Base-by-base conservation (phyloP, 2,797 vertebrate species). In the Pseudomugil gertrudae region DNA sequence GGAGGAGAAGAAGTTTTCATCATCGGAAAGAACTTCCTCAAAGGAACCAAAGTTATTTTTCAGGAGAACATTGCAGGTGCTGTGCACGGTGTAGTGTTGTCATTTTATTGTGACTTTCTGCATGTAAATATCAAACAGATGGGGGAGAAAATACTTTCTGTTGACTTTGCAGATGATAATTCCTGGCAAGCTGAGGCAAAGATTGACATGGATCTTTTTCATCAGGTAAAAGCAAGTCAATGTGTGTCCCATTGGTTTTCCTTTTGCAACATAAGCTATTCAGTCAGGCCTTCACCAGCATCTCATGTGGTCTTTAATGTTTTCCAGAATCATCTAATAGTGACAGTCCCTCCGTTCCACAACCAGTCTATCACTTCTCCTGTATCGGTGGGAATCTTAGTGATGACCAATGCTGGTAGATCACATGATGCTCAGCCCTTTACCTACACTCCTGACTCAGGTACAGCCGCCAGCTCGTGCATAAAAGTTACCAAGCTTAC, bases 1-100 rank as follows among this genome's bases (percentile, higher is more conserved):
- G 98, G 98, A 83, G 97, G 96, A 86, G 97, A 98, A 78, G 98
- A 99, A 76, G 95, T 99, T 66, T 99, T 99, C 83, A 94, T 99
- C 73, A 99, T 99, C 14, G 98, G 98, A 87, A 99, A 99, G 91
- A 99, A 99, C 92, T 99, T 99, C 91, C 95, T 99, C 72, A 99
- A 99, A 94, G 98, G 98, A 95, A 97, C 97, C 84, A 98, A 99
- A 95, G 98, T 99, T 83, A 93, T 99, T 91, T 99, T 99, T 92
- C 97, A 99, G 77, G 98, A 99, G 88, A 98, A 96, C 69, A 57
- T 93, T 80, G 89, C 96, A 91, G 98, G 98, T 99, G 65, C 21
- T 62, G n/a, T 53, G 45, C 4, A 0, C 55, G n/a, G 50, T 52
- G 50, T 52, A 8, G 8, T 33, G 32, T 11, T 13, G 43, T 9